Evolutionary conservation across 2,113 vertebrate species (phyloP), one percentile per base, ranked within the genome.

Genomic region (Pygoscelis antarcticus): DNA sequence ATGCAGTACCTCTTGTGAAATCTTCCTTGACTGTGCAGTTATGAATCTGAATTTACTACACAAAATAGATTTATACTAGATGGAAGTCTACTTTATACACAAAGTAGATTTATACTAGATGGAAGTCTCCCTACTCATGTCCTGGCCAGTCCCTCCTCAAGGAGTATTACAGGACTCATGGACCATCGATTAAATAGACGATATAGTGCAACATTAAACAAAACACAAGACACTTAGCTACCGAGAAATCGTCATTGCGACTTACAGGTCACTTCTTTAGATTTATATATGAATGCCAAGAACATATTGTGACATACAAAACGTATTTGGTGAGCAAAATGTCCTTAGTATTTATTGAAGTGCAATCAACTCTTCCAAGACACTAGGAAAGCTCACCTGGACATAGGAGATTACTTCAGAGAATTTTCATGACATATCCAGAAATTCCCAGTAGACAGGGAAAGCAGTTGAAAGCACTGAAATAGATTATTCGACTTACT

Each of bases 211-310:
- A 95, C 71, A 85, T 87, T 70, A 95, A 7, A 36, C 49, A 94
- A 96, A 97, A 96, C 27, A 54, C 30, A 69, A 86, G 17, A 51
- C 40, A 54, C 25, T 47, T 74, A 88, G 65, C 71, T 93, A 36
- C 40, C n/a, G 65, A 76, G 90, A 96, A 96, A 94, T 93, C 75
- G 20, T 87, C 55, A 27, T 61, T 86, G 75, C 65, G 80, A 94
- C 44, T 87, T 97, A 66, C 29, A 93, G 27, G 19, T 26, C 38
- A 89, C 40, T 96, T 83, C 61, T 89, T 71, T n/a, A 94, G 66
- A 80, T 89, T 93, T 92, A 51, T 23, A 60, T 26, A 21, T 22
- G 29, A 69, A 89, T 85, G 65, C 19, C 64, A 40, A 49, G 57
- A 87, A 55, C 55, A 64, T 26, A 55, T 36, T 34, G 36, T 69